Conservation (phyloP, 2,888 invertebrate genomes). For the Stictocephala bisonia region DNA sequence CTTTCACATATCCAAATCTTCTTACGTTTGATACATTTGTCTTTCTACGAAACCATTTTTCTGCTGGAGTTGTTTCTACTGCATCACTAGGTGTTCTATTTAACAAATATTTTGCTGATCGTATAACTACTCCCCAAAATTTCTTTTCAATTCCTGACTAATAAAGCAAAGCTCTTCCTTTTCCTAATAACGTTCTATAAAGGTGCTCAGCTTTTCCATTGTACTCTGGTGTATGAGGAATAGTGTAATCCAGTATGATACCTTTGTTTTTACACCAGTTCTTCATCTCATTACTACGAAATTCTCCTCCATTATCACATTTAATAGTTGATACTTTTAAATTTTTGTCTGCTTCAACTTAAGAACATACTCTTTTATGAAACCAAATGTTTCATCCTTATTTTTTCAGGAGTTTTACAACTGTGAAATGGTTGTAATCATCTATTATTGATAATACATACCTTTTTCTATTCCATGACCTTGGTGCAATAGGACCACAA, state of each 20-base stretch:
- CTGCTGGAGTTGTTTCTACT: conserved; percentile 57
- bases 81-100: conserved; percentile 57
- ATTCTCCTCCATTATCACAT: conserved; percentile 53
- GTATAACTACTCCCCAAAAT: conserved; percentile 61
- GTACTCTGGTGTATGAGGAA: conserved; percentile 50
- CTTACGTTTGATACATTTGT: conserved; percentile 59
- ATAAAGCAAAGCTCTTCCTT: conserved; percentile 56
- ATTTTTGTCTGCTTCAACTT: conserved; percentile 23
- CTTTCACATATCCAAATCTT: conserved; percentile 61
- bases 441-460: conserved; percentile 44
- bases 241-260: conserved; percentile 47
- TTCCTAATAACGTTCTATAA: conserved; percentile 56
- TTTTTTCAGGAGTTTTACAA: conserved; percentile 1
- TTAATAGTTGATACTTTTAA: conserved; percentile 19
- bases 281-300: conserved; percentile 44
- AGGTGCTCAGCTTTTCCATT: conserved; percentile 53
- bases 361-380: conserved; percentile 35
- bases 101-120: conserved; percentile 56
- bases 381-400: conserved; percentile 43
- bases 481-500: conserved; percentile 34
- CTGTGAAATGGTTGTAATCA: conserved; percentile 46
- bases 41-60: conserved; percentile 59
- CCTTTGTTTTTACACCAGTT: conserved; percentile 50
- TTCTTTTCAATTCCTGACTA: conserved; percentile 56
- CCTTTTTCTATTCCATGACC: conserved; percentile 22